Evolutionary conservation across 2,113 vertebrate species (phyloP).

Genomic region (Pao palembangensis): DNA sequence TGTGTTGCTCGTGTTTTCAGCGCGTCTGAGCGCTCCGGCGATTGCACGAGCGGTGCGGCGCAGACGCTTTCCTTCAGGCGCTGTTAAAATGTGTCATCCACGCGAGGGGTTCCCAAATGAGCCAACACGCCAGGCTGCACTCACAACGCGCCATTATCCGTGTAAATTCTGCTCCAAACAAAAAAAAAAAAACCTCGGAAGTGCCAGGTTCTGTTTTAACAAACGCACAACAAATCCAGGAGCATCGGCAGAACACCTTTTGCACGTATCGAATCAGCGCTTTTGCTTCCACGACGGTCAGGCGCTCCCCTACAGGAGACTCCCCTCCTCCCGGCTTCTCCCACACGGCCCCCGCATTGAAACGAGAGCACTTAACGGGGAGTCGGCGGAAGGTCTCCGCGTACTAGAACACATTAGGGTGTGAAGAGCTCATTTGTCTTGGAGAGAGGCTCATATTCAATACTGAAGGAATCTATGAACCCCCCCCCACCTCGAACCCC

Average conservation of each 20-base stretch:
- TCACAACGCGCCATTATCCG: slow-evolving; percentile 55
- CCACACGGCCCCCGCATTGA: not conserved
- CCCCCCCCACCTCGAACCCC: slow-evolving; percentile 2
- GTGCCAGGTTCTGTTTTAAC: slow-evolving; percentile 29
- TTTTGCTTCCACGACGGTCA: too few species aligned
- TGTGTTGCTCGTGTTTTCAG: slow-evolving; percentile 17
- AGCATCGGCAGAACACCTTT: not conserved
- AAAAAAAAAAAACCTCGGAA: slow-evolving; percentile 2
- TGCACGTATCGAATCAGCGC: too few species aligned
- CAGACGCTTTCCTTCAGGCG: slow-evolving; percentile 42
- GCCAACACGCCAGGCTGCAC: slow-evolving; percentile 51
- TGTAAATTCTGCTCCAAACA: slow-evolving; percentile 48
- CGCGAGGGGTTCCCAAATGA: slow-evolving; percentile 59
- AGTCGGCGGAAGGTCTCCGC: slow-evolving; percentile 11
- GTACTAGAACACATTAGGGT: slow-evolving; percentile 7
- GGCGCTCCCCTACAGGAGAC: too few species aligned
- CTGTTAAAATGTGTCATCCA: slow-evolving; percentile 52
- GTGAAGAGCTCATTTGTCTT: slow-evolving; percentile 29
- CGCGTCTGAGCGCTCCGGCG: slow-evolving; percentile 5
- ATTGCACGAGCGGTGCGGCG: slow-evolving; percentile 13
- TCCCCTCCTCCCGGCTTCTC: too few species aligned
- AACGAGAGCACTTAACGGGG: slow-evolving; percentile 25
- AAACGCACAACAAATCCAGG: slow-evolving; percentile 14
- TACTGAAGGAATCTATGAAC: slow-evolving; percentile 55
- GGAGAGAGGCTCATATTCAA: slow-evolving; percentile 31